Conservation (phyloP, 2,113 vertebrate genomes). For the Pluvialis apricaria region DNA sequence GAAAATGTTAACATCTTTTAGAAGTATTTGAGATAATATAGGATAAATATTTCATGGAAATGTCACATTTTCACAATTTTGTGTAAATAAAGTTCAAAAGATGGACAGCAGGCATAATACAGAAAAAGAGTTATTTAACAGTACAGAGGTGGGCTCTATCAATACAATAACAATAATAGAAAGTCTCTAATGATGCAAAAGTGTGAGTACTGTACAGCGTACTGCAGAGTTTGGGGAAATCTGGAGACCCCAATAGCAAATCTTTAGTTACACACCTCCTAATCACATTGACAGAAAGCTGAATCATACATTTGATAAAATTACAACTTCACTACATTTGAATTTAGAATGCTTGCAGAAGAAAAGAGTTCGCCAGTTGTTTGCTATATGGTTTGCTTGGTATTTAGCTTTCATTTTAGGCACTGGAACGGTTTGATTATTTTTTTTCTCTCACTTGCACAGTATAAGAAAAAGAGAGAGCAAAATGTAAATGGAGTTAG, state of each 20-base stretch:
- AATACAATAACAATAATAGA: background rate
- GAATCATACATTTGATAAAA: background rate
- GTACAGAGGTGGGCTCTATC: background rate
- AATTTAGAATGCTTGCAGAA: background rate
- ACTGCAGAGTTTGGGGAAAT: background rate
- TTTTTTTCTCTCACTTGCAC: background rate
- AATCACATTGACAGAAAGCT: background rate
- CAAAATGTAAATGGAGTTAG: background rate
- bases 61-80: background rate
- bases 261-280: background rate
- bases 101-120: background rate
- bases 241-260: background rate
- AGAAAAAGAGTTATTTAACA: background rate
- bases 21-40: background rate
- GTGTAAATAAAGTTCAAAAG: background rate
- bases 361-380: fast-evolving
- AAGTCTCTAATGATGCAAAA: background rate
- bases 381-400: background rate
- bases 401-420: background rate
- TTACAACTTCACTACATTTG: background rate
- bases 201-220: background rate
- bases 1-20: background rate
- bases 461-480: background rate
- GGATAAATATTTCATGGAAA: background rate
- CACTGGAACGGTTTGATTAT: background rate